Evolutionary conservation across 2,888 invertebrate genomes (phyloP).

Genomic region (Thalpophila matura): DNA sequence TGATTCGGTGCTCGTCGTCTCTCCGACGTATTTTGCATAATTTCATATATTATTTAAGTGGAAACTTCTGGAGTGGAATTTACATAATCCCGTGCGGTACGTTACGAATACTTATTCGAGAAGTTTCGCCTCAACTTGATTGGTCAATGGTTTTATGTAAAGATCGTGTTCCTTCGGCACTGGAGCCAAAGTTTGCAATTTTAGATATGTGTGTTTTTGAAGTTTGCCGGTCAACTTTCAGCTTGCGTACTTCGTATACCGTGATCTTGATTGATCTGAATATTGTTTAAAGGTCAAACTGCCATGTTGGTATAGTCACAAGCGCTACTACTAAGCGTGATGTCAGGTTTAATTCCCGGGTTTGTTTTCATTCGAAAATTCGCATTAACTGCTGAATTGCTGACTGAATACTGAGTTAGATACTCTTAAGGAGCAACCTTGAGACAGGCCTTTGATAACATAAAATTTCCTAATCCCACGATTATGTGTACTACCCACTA

Average conservation of each 20-base stretch:
- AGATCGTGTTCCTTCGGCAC: conserved; percentile 30
- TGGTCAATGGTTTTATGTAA: conserved; percentile 61
- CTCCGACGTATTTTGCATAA: conserved; percentile 74
- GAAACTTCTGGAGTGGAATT: conserved; percentile 67
- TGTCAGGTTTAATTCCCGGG: too few relatives aligned
- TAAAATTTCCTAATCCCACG: too few relatives aligned
- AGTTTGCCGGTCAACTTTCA: conserved; percentile 17
- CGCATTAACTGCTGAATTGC: too few relatives aligned
- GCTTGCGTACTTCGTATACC: background rate
- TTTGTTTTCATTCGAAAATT: too few relatives aligned
- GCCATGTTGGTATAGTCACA: too few relatives aligned
- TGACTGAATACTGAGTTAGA: too few relatives aligned
- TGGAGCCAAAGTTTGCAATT: conserved; percentile 24
- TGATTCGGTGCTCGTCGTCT: conserved; percentile 59
- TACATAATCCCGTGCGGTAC: conserved; percentile 70
- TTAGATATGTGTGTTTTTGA: conserved; percentile 16
- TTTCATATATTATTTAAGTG: conserved; percentile 80
- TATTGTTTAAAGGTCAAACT: background rate
- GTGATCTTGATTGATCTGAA: background rate
- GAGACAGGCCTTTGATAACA: too few relatives aligned
- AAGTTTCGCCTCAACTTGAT: conserved; percentile 57
- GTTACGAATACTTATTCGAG: conserved; percentile 67
- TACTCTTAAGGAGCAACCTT: too few relatives aligned
- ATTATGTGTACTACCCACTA: too few relatives aligned
- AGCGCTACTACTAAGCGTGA: too few relatives aligned